Conservation (phyloP, 2,888 invertebrate species). For the Crematogaster levior region DNA sequence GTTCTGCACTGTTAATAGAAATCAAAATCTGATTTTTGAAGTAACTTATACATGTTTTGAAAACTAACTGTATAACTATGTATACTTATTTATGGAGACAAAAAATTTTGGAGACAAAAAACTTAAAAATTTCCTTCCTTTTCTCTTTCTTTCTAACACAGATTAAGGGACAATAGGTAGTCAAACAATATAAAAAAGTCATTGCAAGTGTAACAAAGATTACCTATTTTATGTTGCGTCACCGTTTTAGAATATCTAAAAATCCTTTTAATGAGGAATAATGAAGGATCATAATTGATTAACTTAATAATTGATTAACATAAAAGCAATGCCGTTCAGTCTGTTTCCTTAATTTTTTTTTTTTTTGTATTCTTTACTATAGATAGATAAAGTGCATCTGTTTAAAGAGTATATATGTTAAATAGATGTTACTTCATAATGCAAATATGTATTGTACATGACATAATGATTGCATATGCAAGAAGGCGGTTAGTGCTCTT, state of each 20-base stretch:
- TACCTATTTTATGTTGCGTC: background rate
- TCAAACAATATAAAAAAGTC: background rate
- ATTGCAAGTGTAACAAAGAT: background rate
- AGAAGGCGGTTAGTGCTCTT: background rate
- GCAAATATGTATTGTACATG: conserved; percentile 1
- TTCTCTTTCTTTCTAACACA: background rate
- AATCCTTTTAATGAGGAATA: background rate
- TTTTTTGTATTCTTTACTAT: background rate
- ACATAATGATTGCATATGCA: background rate
- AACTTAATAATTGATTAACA: too few relatives aligned
- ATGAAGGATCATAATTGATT: background rate
- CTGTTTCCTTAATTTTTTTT: background rate
- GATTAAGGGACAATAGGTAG: background rate
- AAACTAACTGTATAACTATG: too few relatives aligned
- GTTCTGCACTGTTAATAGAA: background rate
- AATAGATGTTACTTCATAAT: conserved; percentile 1
- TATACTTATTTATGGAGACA: background rate
- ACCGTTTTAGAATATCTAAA: background rate
- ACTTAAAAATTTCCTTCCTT: background rate
- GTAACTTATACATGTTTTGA: background rate
- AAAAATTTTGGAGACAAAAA: too few relatives aligned
- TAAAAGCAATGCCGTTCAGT: background rate
- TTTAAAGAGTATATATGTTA: background rate
- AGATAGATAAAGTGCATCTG: background rate
- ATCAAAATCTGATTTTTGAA: conserved; percentile 15